Evolutionary conservation across 1,140 invertebrate genomes (phyloP).

Genomic region (Coenobita brevimanus): DNA sequence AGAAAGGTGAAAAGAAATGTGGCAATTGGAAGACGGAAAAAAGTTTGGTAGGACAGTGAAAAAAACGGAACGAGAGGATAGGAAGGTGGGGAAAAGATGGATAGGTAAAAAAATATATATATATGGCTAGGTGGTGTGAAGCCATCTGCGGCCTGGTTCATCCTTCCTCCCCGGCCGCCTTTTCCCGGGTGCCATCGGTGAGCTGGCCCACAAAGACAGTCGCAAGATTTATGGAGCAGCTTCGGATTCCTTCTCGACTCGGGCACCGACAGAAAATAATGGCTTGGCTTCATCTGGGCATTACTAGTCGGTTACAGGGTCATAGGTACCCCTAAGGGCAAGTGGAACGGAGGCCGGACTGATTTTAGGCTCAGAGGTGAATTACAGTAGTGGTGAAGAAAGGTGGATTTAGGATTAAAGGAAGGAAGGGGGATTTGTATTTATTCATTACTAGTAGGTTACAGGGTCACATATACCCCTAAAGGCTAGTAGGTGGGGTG

Average conservation of each 20-base stretch:
- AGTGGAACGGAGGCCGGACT: slow-evolving; percentile 6
- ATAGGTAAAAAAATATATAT: no score
- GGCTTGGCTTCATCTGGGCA: slow-evolving; percentile 63
- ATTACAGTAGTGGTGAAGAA: neutral
- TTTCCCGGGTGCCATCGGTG: slow-evolving; percentile 59
- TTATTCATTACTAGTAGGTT: no score
- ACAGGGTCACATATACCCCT: no score
- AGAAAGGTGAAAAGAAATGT: no score
- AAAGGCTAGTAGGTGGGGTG: no score
- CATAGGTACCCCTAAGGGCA: slow-evolving; percentile 28
- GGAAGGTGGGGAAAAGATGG: neutral
- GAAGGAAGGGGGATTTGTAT: no score
- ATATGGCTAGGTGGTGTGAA: slow-evolving; percentile 16
- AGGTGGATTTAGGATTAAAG: neutral
- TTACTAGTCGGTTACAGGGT: slow-evolving; percentile 63
- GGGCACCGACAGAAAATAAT: slow-evolving; percentile 65
- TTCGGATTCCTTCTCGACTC: slow-evolving; percentile 62
- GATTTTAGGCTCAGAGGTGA: slow-evolving; percentile 18
- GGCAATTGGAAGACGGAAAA: neutral
- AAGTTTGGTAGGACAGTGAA: no score
- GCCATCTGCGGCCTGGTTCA: slow-evolving; percentile 39
- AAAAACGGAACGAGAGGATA: no score
- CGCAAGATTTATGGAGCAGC: slow-evolving; percentile 61
- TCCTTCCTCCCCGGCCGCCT: neutral
- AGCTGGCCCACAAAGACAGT: slow-evolving; percentile 59